A percentile compares a stretch with the other conserved stretches of the same genome.
Conservation (phyloP, 2,888 invertebrate species). For the Odontocolon sp. region DNA sequence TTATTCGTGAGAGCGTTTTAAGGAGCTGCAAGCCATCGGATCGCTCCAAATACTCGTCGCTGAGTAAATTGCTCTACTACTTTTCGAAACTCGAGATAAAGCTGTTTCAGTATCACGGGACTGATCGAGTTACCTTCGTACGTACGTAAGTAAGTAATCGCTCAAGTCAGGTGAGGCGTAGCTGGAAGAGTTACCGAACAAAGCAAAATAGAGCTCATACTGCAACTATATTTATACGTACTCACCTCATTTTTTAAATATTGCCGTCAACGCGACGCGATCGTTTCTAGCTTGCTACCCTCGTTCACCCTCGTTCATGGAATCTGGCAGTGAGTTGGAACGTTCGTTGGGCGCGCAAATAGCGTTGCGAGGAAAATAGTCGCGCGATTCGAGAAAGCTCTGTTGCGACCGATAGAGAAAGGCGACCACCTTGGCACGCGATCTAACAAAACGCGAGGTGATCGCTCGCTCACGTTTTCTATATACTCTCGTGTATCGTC, state of each 20-base stretch:
- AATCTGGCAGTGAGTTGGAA: constrained; percentile 44
- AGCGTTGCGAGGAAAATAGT: constrained; percentile 39
- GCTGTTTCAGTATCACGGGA: neutral
- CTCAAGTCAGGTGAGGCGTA: neutral
- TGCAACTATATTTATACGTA: neutral
- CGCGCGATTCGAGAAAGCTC: no score
- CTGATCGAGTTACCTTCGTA: constrained; percentile 23
- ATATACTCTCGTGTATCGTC: neutral
- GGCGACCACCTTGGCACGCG: constrained; percentile 52
- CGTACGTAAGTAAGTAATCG: neutral
- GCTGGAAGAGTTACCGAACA: neutral
- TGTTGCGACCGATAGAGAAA: constrained; percentile 23
- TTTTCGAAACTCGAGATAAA: neutral
- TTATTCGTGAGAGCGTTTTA: neutral
- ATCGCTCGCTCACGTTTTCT: constrained; percentile 14
- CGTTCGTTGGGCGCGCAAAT: constrained; percentile 32
- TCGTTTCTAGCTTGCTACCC: neutral
- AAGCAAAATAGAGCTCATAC: neutral
- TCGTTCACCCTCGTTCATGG: constrained; percentile 18
- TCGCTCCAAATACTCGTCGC: neutral
- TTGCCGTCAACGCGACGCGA: constrained; percentile 28
- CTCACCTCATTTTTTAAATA: constrained; percentile 28
- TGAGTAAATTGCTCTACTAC: neutral
- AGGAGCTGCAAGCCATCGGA: neutral
- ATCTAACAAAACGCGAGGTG: constrained; percentile 49